Evolutionary conservation across 2,888 invertebrate genomes (phyloP).

Genomic region (Cheilosia variabilis): DNA sequence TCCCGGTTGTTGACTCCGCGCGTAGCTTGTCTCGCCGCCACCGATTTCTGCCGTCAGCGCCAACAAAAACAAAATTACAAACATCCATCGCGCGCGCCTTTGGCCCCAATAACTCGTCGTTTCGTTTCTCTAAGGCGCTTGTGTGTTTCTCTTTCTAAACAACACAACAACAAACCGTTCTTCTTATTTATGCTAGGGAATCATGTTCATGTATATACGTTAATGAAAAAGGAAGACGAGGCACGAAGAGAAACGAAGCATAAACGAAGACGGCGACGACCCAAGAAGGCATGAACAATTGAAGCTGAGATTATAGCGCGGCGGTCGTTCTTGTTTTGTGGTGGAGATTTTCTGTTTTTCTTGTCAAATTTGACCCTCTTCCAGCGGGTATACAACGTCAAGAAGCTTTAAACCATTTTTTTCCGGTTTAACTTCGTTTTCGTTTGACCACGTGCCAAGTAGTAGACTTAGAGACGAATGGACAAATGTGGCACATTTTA

Average conservation of each 20-base stretch:
- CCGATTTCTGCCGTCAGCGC: constrained; percentile 20
- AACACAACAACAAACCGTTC: constrained; percentile 16
- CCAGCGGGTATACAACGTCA: neutral
- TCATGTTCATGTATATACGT: neutral
- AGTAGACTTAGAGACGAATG: neutral
- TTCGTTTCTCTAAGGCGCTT: constrained; percentile 8
- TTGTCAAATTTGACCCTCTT: constrained; percentile 35
- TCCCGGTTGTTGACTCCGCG: constrained; percentile 73
- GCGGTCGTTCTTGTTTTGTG: constrained; percentile 1
- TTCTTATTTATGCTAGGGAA: constrained; percentile 41
- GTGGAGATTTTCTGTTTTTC: neutral
- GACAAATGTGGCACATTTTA: neutral
- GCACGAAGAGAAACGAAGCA: constrained; percentile 29
- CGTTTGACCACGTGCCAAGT: constrained; percentile 64
- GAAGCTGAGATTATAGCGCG: constrained; percentile 41
- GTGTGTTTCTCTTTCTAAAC: neutral
- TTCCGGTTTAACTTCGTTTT: constrained; percentile 55
- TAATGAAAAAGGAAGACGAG: constrained; percentile 1
- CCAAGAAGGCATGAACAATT: constrained; percentile 31
- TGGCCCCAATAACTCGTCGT: constrained; percentile 23
- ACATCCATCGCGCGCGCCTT: constrained; percentile 14
- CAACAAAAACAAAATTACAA: constrained; percentile 43
- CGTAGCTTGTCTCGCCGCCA: constrained; percentile 59
- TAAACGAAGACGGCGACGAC: constrained; percentile 14
- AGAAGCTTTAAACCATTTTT: constrained; percentile 36